These are phyloP conservation scores for Heliconius hermathena DNA, from an alignment of 1,140 invertebrate genomes.

Conservation along the genomic window DNA sequence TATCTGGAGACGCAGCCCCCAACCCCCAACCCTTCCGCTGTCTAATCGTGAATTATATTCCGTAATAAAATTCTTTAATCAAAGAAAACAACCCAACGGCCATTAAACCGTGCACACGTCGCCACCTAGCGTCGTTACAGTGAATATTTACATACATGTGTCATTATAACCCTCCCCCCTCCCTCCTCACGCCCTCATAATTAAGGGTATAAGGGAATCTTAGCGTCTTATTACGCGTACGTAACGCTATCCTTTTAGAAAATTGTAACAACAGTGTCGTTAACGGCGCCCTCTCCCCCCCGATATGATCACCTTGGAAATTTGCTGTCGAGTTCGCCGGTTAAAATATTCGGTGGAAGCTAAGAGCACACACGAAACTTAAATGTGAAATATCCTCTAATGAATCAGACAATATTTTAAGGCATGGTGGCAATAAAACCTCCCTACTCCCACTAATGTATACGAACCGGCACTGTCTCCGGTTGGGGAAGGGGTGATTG, in stretches of 20 bases:
- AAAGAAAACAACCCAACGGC: constrained; percentile 79
- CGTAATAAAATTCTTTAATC: constrained; percentile 82
- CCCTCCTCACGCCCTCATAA: constrained; percentile 67
- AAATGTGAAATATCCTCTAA: constrained; percentile 81
- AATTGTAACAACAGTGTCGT: constrained; percentile 78
- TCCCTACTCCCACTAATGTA: constrained; percentile 75
- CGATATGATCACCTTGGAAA: constrained; percentile 69
- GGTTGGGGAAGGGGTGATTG: constrained; percentile 70
- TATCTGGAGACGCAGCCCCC: constrained; percentile 69
- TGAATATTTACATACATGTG: constrained; percentile 81
- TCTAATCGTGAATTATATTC: constrained; percentile 81
- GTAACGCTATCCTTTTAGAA: constrained; percentile 80
- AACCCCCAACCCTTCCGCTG: constrained; percentile 73
- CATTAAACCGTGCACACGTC: constrained; percentile 77
- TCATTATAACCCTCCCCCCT: constrained; percentile 71
- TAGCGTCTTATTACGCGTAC: constrained; percentile 81
- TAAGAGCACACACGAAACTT: constrained; percentile 77
- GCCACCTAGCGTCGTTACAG: constrained; percentile 76
- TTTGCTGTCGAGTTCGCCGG: constrained; percentile 60
- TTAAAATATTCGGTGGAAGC: constrained; percentile 65
- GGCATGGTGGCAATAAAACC: constrained; percentile 77
- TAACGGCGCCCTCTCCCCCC: constrained; percentile 47
- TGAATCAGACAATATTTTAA: constrained; percentile 82
- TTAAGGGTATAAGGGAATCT: constrained; percentile 81
- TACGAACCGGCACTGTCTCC: constrained; percentile 69